Percentiles rank a stretch among this genome's conserved stretches.
Conservation (phyloP, 2,113 vertebrate genomes). For the Etia nguti region DNA sequence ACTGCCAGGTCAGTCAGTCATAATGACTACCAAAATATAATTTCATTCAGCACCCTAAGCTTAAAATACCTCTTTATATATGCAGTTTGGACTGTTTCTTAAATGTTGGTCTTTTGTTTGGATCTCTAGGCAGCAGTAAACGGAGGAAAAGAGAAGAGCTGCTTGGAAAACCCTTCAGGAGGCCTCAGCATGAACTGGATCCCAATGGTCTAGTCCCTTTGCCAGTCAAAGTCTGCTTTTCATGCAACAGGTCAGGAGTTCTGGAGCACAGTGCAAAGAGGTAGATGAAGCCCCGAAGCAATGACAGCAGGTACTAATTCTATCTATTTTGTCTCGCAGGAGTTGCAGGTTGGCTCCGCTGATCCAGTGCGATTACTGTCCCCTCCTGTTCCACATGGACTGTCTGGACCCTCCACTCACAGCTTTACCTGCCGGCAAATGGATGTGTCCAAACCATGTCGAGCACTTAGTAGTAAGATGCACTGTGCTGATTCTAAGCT, state of each 20-base stretch:
- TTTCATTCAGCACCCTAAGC: background rate
- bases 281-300: background rate
- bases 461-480: slow-evolving; percentile 90
- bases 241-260: slow-evolving; percentile 84
- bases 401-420: slow-evolving; percentile 96
- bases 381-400: slow-evolving; percentile 98
- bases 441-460: slow-evolving; percentile 99
- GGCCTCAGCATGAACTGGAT: slow-evolving; percentile 93
- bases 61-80: background rate
- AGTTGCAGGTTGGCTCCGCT: slow-evolving; percentile 94
- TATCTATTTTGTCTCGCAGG: slow-evolving; percentile 66
- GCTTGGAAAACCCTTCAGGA: slow-evolving; percentile 90
- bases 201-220: slow-evolving; percentile 92
- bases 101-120: background rate
- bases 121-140: slow-evolving; percentile 88
- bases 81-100: background rate
- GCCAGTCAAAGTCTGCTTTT: slow-evolving; percentile 94
- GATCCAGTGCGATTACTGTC: slow-evolving; percentile 97
- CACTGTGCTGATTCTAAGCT: background rate
- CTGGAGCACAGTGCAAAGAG: background rate
- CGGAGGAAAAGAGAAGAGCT: slow-evolving; percentile 92
- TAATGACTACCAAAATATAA: background rate
- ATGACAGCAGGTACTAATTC: background rate
- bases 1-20: slow-evolving; percentile 81
- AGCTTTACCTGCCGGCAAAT: slow-evolving; percentile 93